These are phyloP conservation scores for Panthera tigris DNA, from an alignment of 2,113 vertebrate genomes.

Conservation along the genomic window DNA sequence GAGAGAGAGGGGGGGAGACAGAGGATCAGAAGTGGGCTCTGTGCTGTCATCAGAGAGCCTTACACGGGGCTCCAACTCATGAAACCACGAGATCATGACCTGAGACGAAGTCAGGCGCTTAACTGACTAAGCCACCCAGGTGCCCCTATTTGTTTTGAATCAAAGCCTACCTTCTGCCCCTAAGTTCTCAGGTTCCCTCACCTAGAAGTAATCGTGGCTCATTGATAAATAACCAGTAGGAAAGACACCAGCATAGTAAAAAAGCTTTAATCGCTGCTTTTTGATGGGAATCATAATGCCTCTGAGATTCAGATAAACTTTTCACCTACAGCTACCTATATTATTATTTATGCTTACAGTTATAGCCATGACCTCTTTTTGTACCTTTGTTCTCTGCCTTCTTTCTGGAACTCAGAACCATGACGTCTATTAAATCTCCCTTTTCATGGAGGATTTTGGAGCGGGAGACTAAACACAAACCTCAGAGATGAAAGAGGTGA, in stretches of 20 bases:
- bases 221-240: not conserved
- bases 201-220: not conserved
- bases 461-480: not conserved
- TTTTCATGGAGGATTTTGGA: constrained; percentile 3
- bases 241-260: not conserved
- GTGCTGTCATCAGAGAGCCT: too few relatives aligned
- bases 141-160: not conserved
- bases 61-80: too few relatives aligned
- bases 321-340: not conserved
- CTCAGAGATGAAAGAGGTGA: not conserved
- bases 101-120: too few relatives aligned
- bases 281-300: not conserved
- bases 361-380: not conserved
- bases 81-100: too few relatives aligned
- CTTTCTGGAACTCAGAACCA: not conserved
- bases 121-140: too few relatives aligned
- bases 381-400: not conserved
- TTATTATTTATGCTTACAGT: not conserved
- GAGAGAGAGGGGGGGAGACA: too few relatives aligned
- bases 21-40: too few relatives aligned
- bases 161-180: not conserved
- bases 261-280: not conserved
- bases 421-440: not conserved
- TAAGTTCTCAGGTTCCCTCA: not conserved
- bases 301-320: not conserved